phyloP scores from a whole-genome alignment of 1,140 invertebrate genomes.

The Drosophila novamexicana region DNA sequence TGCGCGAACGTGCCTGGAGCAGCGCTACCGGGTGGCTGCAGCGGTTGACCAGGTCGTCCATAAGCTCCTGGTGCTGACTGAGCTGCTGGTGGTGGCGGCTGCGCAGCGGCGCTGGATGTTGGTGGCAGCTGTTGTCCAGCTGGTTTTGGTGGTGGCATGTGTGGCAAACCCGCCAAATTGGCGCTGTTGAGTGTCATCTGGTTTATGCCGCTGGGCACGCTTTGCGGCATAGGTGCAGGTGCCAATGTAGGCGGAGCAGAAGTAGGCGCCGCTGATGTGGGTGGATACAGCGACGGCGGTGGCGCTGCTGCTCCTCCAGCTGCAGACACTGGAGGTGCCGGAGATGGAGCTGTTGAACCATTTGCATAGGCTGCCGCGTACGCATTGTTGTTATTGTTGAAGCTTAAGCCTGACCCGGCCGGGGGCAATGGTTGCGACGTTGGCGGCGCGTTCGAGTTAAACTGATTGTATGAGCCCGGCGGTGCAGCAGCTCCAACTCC shows the following conservation, averaged over 20 bases:
- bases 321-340: slow-evolving; percentile 10
- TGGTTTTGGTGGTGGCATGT: slow-evolving; percentile 72
- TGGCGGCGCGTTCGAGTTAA: slow-evolving; percentile 60
- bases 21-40: slow-evolving; percentile 20
- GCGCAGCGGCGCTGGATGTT: slow-evolving; percentile 3
- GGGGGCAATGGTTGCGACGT: slow-evolving; percentile 9
- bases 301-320: slow-evolving; percentile 11
- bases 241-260: slow-evolving; percentile 19
- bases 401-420: background rate
- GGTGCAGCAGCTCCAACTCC: slow-evolving; percentile 27
- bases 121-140: slow-evolving; percentile 44
- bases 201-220: slow-evolving; percentile 62
- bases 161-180: slow-evolving; percentile 70
- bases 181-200: slow-evolving; percentile 82
- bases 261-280: slow-evolving; percentile 32
- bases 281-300: slow-evolving; percentile 35
- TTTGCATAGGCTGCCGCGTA: slow-evolving; percentile 63
- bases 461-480: slow-evolving; percentile 56
- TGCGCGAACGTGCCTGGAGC: slow-evolving; percentile 4
- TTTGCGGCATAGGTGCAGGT: slow-evolving; percentile 46
- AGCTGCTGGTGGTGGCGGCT: slow-evolving; percentile 12
- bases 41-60: slow-evolving; percentile 35
- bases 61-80: slow-evolving; percentile 10
- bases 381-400: slow-evolving; percentile 67
- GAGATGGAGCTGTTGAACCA: slow-evolving; percentile 35